Conservation (phyloP, 2,797 vertebrate species). For the Fistularia commersonii region DNA sequence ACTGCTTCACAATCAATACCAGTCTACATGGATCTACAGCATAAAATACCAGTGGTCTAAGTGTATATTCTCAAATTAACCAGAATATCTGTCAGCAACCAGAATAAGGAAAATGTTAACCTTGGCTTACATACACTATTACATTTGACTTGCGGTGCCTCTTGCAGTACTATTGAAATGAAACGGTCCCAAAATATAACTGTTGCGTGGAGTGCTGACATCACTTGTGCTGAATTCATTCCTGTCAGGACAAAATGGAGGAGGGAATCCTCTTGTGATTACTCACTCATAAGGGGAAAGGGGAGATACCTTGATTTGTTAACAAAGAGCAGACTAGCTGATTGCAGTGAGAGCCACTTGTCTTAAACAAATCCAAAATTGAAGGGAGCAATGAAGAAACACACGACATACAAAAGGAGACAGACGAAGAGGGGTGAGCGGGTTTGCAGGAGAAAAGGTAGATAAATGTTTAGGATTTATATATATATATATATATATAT, state of each 20-base stretch:
- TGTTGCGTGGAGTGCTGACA: constrained; percentile 22
- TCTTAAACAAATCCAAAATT: too few relatives aligned
- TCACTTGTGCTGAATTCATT: constrained; percentile 33
- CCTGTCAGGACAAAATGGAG: constrained; percentile 3
- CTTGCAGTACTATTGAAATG: constrained; percentile 14
- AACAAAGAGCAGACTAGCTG: not conserved
- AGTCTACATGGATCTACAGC: not conserved
- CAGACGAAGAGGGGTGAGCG: too few relatives aligned
- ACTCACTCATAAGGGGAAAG: constrained; percentile 3
- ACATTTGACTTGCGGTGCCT: not conserved
- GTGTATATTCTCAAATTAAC: constrained; percentile 32
- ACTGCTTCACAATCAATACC: constrained; percentile 1
- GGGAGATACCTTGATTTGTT: not conserved
- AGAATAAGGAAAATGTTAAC: constrained; percentile 48
- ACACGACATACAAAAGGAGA: too few relatives aligned
- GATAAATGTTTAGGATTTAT: too few relatives aligned
- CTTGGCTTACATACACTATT: constrained; percentile 34
- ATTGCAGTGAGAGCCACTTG: too few relatives aligned
- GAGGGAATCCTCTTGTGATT: constrained; percentile 1
- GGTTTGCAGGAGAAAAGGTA: too few relatives aligned
- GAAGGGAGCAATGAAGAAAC: too few relatives aligned
- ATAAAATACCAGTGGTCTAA: constrained; percentile 26
- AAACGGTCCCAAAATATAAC: constrained; percentile 36
- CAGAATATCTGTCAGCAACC: constrained; percentile 35
- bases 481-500: too few relatives aligned